Evolutionary conservation across 2,797 vertebrate genomes (phyloP), one percentile per base, ranked within the genome.

Genomic region (Hoplostethus atlanticus): DNA sequence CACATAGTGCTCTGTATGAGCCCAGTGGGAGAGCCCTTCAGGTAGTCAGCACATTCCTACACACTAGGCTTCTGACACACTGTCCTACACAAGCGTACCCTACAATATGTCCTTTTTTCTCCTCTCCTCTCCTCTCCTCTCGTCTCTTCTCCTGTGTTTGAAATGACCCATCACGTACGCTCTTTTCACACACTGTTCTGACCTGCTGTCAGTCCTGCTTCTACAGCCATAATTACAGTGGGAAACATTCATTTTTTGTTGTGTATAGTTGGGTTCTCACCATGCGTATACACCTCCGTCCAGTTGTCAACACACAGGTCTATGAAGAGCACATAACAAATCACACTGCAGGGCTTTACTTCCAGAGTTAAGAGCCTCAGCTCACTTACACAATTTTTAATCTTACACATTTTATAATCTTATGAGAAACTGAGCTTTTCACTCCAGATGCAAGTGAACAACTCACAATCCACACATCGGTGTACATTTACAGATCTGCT

Each of bases 1-100:
- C 97, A 97, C 75, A 91, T 97, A 0, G 91, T 96, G 68, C 92
- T 98, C 28, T 98, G 97, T 71, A 94, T 98, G 91, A 98, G 97
- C 71, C 97, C 97, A 0, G 95, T 97, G 48, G 97, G 96, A 59
- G 95, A 96, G 55, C 89, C 94, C 31, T 98, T 98, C 95, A 96
- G 97, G 97, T 97, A 76, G 69, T 15, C 4, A 3, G 16, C 28
- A 59, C 34, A 28, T 28, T 28, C 28, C 28, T 28, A 38, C 2
- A 30, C 44, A 38, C 17, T 12, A 28, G 17, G 40, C 64, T 38
- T 61, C 17, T 50, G 17, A 34, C 47, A 65, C 46, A 78, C 68
- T 81, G 81, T 84, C 85, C 83, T 51, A 68, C 55, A 67, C 47
- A 40, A 30, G 48, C 21, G 5, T 38, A 30, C 58, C 25, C n/a